A percentile compares a stretch with the other conserved stretches of the same genome.
Conservation (phyloP, 1,140 invertebrate genomes). For the Ctenoplectra terminalis region DNA sequence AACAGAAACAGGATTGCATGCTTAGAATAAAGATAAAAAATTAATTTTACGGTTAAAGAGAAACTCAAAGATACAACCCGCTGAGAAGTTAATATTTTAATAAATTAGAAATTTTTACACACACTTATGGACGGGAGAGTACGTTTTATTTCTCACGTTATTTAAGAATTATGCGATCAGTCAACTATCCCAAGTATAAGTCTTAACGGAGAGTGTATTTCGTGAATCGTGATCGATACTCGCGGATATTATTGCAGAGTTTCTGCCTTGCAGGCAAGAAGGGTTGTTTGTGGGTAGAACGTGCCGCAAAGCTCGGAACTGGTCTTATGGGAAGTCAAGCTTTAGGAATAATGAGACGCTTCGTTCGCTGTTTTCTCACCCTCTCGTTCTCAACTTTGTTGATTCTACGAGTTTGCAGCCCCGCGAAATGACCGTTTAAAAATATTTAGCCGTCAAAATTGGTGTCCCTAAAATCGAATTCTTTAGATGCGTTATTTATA, state of each 20-base stretch:
- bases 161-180: conserved; percentile 11
- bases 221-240: conserved; percentile 57
- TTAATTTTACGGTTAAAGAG: no score
- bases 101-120: no score
- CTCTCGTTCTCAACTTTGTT: not conserved
- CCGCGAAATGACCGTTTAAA: conserved; percentile 10
- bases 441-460: no score
- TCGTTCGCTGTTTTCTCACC: conserved; percentile 30
- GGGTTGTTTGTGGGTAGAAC: conserved; percentile 69
- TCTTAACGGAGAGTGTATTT: conserved; percentile 30
- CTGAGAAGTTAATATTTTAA: no score
- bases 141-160: not conserved
- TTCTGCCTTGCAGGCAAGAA: conserved; percentile 46
- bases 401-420: conserved; percentile 26
- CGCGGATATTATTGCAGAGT: conserved; percentile 45
- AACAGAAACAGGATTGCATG: no score
- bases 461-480: no score
- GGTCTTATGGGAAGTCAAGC: conserved; percentile 72
- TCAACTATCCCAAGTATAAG: conserved; percentile 13
- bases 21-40: no score
- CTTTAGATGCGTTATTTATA: no score
- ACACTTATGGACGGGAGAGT: no score
- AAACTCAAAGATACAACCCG: no score
- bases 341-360: conserved; percentile 71
- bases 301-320: conserved; percentile 66